Evolutionary conservation across 2,888 invertebrate species (phyloP).

Genomic region (Mellilla xanthometata): DNA sequence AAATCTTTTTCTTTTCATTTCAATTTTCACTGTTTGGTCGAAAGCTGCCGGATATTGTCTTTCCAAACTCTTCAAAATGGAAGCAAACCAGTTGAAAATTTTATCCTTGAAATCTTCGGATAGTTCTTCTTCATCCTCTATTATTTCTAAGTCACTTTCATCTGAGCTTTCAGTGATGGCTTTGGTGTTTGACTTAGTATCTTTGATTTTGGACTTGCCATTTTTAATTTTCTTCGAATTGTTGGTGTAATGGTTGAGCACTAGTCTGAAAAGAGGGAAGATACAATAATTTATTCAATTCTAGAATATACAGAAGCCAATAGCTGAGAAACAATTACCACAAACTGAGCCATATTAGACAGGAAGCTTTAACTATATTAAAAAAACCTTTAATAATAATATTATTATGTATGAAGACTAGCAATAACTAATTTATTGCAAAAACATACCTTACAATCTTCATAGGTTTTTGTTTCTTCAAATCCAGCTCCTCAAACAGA

Average conservation of each 20-base stretch:
- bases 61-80: slow-evolving; percentile 84
- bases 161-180: slow-evolving; percentile 23
- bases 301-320: no score
- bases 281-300: no score
- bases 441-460: slow-evolving; percentile 50
- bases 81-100: slow-evolving; percentile 77
- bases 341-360: no score
- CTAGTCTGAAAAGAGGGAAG: slow-evolving; percentile 55
- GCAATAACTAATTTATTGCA: no score
- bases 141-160: slow-evolving; percentile 72
- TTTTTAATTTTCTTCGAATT: slow-evolving; percentile 25
- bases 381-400: no score
- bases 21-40: slow-evolving; percentile 85
- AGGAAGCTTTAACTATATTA: no score
- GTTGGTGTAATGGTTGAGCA: slow-evolving; percentile 65
- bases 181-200: slow-evolving; percentile 29
- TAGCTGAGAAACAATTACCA: no score
- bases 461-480: slow-evolving; percentile 82
- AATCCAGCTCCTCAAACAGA: slow-evolving; percentile 82
- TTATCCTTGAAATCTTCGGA: slow-evolving; percentile 44
- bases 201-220: slow-evolving; percentile 17
- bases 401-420: no score
- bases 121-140: slow-evolving; percentile 57
- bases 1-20: slow-evolving; percentile 64
- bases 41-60: slow-evolving; percentile 87